Conservation (phyloP, 2,797 vertebrate species). For the Lepus townsendii region DNA sequence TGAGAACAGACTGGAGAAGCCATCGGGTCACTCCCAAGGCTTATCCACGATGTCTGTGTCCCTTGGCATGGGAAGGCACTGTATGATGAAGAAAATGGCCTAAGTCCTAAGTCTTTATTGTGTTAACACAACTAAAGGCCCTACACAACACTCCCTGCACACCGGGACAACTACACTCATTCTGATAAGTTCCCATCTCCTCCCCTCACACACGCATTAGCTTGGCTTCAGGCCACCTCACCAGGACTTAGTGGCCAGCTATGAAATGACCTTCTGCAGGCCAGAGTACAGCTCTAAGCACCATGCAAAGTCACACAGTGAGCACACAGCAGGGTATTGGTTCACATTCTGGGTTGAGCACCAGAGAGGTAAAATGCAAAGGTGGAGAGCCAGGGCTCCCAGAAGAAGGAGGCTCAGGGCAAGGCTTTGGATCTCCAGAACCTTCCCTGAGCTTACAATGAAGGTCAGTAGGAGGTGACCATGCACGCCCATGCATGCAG, state of each 20-base stretch:
- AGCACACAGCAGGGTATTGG: background rate
- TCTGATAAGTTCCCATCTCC: background rate
- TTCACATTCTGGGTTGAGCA: background rate
- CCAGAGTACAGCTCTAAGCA: background rate
- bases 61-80: background rate
- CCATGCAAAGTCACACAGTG: background rate
- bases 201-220: no score
- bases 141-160: background rate
- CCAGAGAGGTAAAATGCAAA: background rate
- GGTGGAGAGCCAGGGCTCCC: background rate
- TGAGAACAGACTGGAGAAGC: background rate
- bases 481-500: background rate
- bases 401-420: background rate
- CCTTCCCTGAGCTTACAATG: background rate
- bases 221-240: conserved; percentile 2
- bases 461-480: background rate
- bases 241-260: background rate
- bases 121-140: background rate
- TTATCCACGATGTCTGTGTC: background rate
- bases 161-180: no score
- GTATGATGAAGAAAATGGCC: background rate
- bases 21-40: background rate
- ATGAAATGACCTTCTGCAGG: background rate
- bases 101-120: background rate
- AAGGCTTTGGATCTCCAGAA: background rate